A percentile compares a stretch with the other conserved stretches of the same genome.
These are phyloP conservation scores for Gnathonemus echidnorhynchus DNA, from an alignment of 2,113 vertebrate species.

Conservation along the genomic window DNA sequence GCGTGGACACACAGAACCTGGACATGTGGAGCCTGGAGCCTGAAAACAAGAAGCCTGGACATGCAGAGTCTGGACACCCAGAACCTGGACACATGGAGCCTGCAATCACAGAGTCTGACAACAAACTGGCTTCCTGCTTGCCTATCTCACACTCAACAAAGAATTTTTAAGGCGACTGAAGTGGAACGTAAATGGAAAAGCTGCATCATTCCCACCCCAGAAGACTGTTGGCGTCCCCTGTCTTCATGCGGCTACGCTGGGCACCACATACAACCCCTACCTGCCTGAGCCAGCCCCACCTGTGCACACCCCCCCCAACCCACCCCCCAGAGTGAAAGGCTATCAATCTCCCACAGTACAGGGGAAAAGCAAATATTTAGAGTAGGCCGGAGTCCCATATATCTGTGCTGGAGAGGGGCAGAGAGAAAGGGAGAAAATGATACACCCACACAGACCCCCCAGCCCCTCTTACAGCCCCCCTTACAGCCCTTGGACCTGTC, in stretches of 20 bases:
- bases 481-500: constrained; percentile 46
- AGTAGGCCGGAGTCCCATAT: constrained; percentile 69
- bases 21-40: too few species aligned
- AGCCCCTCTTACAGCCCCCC: constrained; percentile 28
- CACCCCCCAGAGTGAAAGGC: constrained; percentile 55
- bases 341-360: constrained; percentile 68
- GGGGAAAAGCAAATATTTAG: constrained; percentile 74
- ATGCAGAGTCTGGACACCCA: too few species aligned
- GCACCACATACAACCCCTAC: neutral
- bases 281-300: constrained; percentile 41
- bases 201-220: constrained; percentile 27
- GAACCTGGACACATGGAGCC: neutral
- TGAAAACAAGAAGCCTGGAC: too few species aligned
- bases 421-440: constrained; percentile 58
- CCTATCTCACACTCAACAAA: constrained; percentile 18
- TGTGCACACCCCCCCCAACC: constrained; percentile 16
- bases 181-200: constrained; percentile 54
- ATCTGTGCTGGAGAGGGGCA: constrained; percentile 55
- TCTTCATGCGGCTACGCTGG: neutral
- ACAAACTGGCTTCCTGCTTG: neutral
- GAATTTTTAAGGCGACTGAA: constrained; percentile 58
- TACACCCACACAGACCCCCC: constrained; percentile 38
- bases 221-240: too few species aligned
- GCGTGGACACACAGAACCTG: neutral
- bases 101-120: neutral